Percentiles rank a stretch among this genome's conserved stretches.
Conservation (phyloP, 2,888 invertebrate species). For the Saturnia japonica region DNA sequence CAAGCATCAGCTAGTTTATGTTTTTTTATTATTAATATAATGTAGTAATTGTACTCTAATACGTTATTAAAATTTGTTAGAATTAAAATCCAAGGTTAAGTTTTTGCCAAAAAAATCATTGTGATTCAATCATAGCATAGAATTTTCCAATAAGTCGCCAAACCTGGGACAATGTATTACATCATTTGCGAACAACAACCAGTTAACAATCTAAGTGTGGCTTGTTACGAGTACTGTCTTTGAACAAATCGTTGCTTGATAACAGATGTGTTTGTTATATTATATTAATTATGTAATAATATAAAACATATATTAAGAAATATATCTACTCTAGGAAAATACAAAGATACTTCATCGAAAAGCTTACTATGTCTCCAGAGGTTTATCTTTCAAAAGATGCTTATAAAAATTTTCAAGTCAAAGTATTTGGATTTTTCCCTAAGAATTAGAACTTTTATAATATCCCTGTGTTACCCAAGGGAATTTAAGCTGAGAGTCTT, state of each 20-base stretch:
- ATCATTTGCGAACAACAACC: background rate
- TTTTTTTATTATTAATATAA: no score
- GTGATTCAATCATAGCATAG: background rate
- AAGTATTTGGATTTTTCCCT: background rate
- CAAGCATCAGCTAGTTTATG: background rate
- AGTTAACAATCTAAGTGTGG: background rate
- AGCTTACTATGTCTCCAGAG: constrained; percentile 27
- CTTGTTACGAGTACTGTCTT: background rate
- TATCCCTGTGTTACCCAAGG: constrained; percentile 14
- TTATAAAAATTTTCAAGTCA: background rate
- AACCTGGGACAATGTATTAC: background rate
- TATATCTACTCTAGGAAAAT: constrained; percentile 51
- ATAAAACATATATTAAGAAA: background rate
- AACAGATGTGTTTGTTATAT: background rate
- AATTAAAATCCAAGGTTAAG: background rate
- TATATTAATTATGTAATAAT: no score
- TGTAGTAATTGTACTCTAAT: no score
- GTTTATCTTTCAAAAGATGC: background rate
- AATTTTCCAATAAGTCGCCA: background rate
- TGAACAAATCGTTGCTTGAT: background rate
- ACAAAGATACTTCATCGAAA: constrained; percentile 28
- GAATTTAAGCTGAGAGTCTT: constrained; percentile 26
- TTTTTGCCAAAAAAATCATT: background rate
- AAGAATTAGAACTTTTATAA: constrained; percentile 7
- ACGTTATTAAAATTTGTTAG: background rate